These are phyloP conservation scores for Megaceryle maxima DNA, from an alignment of 2,113 vertebrate species.

Conservation along the genomic window DNA sequence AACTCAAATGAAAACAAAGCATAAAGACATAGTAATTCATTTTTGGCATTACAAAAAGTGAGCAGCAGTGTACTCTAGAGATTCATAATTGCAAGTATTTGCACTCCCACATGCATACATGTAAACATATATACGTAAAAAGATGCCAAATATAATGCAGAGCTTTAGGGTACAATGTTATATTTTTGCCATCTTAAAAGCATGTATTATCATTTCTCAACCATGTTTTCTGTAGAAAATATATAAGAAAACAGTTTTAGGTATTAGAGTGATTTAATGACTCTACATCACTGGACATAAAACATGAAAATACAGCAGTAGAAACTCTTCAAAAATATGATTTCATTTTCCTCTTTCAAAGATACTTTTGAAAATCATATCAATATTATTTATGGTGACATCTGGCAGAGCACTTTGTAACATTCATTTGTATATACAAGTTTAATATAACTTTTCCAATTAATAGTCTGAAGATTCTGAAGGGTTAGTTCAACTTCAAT, in stretches of 20 bases:
- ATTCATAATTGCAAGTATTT: not conserved
- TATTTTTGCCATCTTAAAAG: not conserved
- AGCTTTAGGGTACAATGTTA: not conserved
- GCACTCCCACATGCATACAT: not conserved
- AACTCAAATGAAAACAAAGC: not conserved
- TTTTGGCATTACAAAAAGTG: not conserved
- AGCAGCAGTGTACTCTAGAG: not conserved
- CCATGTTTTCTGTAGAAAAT: not conserved
- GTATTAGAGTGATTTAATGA: not conserved
- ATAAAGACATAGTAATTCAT: not conserved
- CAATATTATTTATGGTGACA: not conserved
- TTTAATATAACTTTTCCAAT: not conserved
- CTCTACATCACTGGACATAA: not conserved
- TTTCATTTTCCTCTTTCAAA: conserved; percentile 23
- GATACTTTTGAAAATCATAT: not conserved
- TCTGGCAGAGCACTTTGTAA: not conserved
- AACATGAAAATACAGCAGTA: conserved; percentile 26
- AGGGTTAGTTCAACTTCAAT: not conserved
- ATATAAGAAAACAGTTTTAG: not conserved
- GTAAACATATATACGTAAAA: not conserved
- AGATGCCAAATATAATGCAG: not conserved
- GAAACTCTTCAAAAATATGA: not conserved
- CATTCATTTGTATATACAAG: not conserved
- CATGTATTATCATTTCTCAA: not conserved
- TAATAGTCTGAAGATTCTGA: not conserved